These are phyloP conservation scores for Burhinus oedicnemus DNA, from an alignment of 2,113 vertebrate species.

Conservation along the genomic window DNA sequence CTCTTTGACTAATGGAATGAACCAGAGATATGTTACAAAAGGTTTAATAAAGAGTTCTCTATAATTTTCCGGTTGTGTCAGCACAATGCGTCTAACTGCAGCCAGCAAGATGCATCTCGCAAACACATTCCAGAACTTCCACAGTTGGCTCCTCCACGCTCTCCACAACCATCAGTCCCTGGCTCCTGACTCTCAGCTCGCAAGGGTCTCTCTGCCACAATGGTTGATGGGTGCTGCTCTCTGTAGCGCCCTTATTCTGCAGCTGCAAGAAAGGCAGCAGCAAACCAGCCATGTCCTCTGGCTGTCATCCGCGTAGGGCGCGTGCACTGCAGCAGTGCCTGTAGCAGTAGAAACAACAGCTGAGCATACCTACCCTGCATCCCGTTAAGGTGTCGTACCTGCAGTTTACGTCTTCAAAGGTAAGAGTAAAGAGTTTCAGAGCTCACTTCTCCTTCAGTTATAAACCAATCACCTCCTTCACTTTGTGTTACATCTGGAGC, in stretches of 20 bases:
- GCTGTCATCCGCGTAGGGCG: background rate
- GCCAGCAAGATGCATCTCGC: background rate
- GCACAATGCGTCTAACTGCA: background rate
- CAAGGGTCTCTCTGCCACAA: background rate
- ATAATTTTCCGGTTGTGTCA: slow-evolving; percentile 10
- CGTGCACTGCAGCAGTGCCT: background rate
- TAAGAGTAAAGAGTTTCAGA: too few species aligned
- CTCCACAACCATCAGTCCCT: background rate
- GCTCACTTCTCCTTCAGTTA: too few species aligned
- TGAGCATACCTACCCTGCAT: too few species aligned
- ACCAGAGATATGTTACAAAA: background rate
- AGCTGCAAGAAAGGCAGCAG: background rate
- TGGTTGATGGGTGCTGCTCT: background rate
- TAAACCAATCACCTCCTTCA: too few species aligned
- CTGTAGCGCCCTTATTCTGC: background rate
- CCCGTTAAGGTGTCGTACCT: too few species aligned
- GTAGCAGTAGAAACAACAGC: background rate
- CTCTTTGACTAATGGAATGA: background rate
- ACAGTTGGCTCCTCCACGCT: accelerated
- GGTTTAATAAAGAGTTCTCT: background rate
- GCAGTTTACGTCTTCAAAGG: too few species aligned
- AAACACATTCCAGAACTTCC: background rate
- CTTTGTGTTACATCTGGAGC: too few species aligned
- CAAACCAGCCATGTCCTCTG: background rate
- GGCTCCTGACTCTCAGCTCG: background rate